Percentiles rank a stretch among this genome's conserved stretches.
Conservation (phyloP, 2,797 vertebrate species). For the Chelon auratus region DNA sequence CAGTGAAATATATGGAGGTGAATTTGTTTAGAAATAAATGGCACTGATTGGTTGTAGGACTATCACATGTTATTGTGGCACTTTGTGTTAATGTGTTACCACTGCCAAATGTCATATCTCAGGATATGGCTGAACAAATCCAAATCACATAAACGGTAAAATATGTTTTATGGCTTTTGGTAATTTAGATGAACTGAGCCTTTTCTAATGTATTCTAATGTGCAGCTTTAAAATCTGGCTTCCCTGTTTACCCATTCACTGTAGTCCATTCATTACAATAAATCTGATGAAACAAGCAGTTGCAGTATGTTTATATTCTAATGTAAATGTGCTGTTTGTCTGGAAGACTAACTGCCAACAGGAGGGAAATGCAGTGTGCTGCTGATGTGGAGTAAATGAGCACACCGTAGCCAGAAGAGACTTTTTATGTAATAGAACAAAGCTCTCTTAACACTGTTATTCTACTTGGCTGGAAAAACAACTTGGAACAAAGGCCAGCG, state of each 20-base stretch:
- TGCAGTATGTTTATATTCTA: conserved; percentile 6
- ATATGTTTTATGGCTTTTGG: too few species aligned
- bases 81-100: too few species aligned
- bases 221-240: neutral
- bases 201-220: neutral
- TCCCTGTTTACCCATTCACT: neutral
- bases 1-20: too few species aligned
- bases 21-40: too few species aligned
- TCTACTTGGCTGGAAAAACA: conserved; percentile 46
- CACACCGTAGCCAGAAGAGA: conserved; percentile 16
- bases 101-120: too few species aligned
- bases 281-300: neutral
- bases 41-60: too few species aligned
- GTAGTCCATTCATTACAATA: neutral
- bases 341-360: neutral
- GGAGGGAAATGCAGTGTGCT: conserved; percentile 16
- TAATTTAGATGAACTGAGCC: neutral
- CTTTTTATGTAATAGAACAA: conserved; percentile 52
- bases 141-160: too few species aligned
- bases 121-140: too few species aligned
- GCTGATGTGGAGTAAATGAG: conserved; percentile 30
- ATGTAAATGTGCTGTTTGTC: neutral
- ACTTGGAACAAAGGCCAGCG: conserved; percentile 27
- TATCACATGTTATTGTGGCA: too few species aligned
- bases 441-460: conserved; percentile 62